These are phyloP conservation scores for Semaprochilodus insignis DNA, from an alignment of 2,797 vertebrate species.

Conservation along the genomic window DNA sequence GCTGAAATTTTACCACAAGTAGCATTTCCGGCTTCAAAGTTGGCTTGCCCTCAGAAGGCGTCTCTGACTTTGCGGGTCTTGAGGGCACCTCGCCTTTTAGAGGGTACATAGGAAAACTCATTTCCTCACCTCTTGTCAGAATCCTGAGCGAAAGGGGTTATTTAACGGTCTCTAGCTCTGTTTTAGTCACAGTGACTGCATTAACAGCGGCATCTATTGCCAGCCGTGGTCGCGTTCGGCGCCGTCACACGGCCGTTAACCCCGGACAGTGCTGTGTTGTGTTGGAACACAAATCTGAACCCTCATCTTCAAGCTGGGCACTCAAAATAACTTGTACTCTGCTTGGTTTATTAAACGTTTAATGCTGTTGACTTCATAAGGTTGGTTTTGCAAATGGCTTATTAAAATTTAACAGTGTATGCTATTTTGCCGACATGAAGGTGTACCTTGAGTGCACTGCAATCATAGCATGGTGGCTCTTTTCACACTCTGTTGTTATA, in stretches of 20 bases:
- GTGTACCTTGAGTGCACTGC: slow-evolving; percentile 15
- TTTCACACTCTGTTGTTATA: slow-evolving; percentile 29
- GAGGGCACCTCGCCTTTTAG: slow-evolving; percentile 32
- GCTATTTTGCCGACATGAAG: slow-evolving; percentile 1
- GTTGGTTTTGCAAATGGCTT: slow-evolving; percentile 56
- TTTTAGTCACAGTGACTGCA: slow-evolving; percentile 22
- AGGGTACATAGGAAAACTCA: slow-evolving; percentile 25
- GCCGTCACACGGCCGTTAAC: slow-evolving; percentile 37
- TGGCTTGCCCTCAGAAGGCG: not conserved
- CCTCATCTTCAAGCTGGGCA: not conserved
- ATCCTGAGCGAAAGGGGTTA: slow-evolving; percentile 18
- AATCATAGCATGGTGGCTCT: not conserved
- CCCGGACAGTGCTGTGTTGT: slow-evolving; percentile 10
- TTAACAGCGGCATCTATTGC: not conserved
- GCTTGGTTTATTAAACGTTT: slow-evolving; percentile 52
- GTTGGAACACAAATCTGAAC: not conserved
- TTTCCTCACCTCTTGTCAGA: slow-evolving; percentile 25
- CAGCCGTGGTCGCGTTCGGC: not conserved
- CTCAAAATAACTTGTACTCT: slow-evolving; percentile 27
- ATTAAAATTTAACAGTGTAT: slow-evolving; percentile 55
- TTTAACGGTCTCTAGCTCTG: slow-evolving; percentile 28
- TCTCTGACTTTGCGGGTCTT: slow-evolving; percentile 27
- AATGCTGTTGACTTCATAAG: slow-evolving; percentile 42
- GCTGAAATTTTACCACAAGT: slow-evolving; percentile 33
- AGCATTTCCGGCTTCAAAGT: slow-evolving; percentile 25